Percentiles rank a stretch among this genome's conserved stretches.
phyloP scores from a whole-genome alignment of 2,113 vertebrate species.

The Noctilio leporinus region DNA sequence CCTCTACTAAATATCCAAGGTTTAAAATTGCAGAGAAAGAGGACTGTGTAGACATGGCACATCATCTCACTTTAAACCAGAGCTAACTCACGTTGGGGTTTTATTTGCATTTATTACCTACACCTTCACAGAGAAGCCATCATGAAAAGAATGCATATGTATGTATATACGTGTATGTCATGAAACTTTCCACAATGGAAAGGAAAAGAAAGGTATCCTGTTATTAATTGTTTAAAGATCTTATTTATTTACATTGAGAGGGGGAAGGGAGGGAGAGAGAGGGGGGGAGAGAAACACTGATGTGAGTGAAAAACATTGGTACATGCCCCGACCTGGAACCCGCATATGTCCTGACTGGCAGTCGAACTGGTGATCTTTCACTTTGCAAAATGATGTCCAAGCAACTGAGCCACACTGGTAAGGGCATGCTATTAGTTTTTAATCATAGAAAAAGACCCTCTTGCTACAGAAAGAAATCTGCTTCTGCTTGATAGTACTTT shows the following conservation, averaged over 20 bases:
- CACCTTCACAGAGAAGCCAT: background rate
- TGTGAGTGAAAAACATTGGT: too few species aligned
- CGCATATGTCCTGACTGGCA: too few species aligned
- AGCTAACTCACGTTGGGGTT: background rate
- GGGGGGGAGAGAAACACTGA: too few species aligned
- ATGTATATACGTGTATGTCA: background rate
- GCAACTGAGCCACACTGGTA: too few species aligned
- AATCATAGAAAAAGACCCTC: background rate
- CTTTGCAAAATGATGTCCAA: too few species aligned
- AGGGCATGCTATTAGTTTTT: background rate
- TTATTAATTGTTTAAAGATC: background rate
- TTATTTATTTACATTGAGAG: too few species aligned
- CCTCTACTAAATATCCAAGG: background rate
- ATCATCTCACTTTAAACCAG: background rate
- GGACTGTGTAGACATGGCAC: background rate
- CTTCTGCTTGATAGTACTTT: background rate
- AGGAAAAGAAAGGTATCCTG: background rate
- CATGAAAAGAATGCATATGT: background rate
- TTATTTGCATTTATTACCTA: background rate
- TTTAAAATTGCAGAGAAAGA: background rate
- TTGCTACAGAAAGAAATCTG: background rate
- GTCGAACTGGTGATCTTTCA: too few species aligned
- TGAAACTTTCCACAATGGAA: background rate
- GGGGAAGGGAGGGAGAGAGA: too few species aligned
- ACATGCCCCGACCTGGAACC: too few species aligned